Conservation (phyloP, 2,113 vertebrate species). For the Pitta sordida region DNA sequence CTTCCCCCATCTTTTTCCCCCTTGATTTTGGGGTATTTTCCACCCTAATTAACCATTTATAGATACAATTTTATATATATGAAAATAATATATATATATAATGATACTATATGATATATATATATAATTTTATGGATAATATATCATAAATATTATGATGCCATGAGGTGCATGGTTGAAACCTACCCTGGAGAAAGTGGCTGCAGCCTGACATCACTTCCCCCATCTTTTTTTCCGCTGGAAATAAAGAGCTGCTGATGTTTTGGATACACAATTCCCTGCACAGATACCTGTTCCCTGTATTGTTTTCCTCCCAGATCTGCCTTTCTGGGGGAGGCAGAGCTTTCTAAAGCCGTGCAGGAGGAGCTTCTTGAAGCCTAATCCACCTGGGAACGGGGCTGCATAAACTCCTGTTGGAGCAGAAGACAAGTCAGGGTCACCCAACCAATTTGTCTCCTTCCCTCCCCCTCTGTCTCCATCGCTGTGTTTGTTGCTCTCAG, state of each 20-base stretch:
- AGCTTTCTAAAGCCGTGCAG: neutral
- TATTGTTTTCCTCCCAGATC: accelerated
- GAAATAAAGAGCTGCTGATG: neutral
- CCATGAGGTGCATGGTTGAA: neutral
- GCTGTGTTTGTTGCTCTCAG: neutral
- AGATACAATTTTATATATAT: too few relatives aligned
- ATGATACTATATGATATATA: too few relatives aligned
- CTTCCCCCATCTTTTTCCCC: neutral
- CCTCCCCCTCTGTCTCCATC: neutral
- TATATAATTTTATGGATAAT: too few relatives aligned
- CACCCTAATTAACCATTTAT: too few relatives aligned
- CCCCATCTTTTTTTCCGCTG: neutral
- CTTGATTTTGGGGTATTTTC: too few relatives aligned
- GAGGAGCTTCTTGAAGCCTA: neutral
- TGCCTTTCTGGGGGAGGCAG: neutral
- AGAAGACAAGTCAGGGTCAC: neutral
- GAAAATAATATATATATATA: too few relatives aligned
- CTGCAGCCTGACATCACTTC: neutral
- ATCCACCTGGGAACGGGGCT: neutral
- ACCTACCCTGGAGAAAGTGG: neutral
- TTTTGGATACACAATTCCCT: neutral
- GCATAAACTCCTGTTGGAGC: neutral
- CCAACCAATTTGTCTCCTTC: neutral
- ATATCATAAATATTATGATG: neutral
- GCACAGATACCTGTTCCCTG: neutral